Conservation (phyloP, 2,113 vertebrate genomes). For the Syrrhaptes paradoxus region DNA sequence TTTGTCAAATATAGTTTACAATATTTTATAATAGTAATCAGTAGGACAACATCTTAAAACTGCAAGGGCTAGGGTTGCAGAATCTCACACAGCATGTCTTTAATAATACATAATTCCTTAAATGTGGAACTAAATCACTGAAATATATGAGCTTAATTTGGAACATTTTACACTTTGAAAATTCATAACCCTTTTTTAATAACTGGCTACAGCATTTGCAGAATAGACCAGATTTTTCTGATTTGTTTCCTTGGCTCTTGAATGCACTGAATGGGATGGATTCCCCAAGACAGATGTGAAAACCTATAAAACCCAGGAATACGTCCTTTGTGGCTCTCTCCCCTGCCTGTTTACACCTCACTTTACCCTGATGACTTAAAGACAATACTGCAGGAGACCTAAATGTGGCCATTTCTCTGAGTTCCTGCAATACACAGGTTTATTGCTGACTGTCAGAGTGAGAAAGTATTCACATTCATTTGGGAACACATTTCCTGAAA, state of each 20-base stretch:
- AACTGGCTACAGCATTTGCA: background rate
- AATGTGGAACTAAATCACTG: constrained; percentile 13
- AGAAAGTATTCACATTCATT: background rate
- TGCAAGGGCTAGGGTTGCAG: background rate
- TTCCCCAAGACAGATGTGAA: background rate
- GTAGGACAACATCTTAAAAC: background rate
- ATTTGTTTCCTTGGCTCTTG: background rate
- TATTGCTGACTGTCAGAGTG: background rate
- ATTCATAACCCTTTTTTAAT: constrained; percentile 3
- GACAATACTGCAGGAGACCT: background rate
- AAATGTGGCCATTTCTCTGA: background rate
- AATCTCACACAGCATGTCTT: background rate
- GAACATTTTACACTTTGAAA: constrained; percentile 5
- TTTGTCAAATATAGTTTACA: background rate
- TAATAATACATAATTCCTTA: constrained; percentile 47
- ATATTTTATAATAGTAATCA: background rate
- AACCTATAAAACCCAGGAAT: background rate
- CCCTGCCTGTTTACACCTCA: background rate
- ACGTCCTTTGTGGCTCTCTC: background rate
- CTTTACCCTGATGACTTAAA: background rate
- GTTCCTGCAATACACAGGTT: background rate
- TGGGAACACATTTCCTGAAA: background rate
- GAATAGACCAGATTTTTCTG: background rate
- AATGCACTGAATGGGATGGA: background rate
- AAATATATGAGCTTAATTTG: constrained; percentile 33